Evolutionary conservation across 2,888 invertebrate genomes (phyloP), one percentile per base, ranked within the genome.

Genomic region (Nezara viridula): DNA sequence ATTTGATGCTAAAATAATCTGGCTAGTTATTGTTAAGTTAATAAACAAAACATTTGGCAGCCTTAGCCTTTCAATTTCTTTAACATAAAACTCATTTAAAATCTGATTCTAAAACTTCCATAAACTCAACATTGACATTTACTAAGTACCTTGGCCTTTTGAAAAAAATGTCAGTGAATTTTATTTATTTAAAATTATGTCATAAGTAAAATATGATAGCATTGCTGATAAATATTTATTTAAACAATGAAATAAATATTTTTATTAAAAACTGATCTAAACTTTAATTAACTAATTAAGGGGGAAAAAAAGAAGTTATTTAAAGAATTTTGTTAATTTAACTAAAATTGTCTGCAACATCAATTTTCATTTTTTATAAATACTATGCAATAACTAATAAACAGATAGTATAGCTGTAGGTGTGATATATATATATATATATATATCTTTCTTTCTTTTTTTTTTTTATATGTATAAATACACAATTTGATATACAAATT

Each of bases 101-200:
- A 73, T 73, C 66, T 19, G 5, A 73, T 7, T 7, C 2, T 9
- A 37, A 6, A 37, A 73, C 37, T 73, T 73, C 16, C 0, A 73
- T 73, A 21, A 6, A 37, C 32, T 21, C 19, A 32, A 14, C 27
- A 60, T 60, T 66, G 66, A 19, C 66, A 73, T 73, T 37, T 73
- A 19, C 66, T 37, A 37, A 73, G 19, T 37, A 73, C 66, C 66
- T 73, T 73, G 66, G 66, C 66, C 66, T 73, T 73, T 73, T 37
- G 66, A 37, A 32, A 73, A 27, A 37, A 37, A 5, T 16, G 14
- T 14, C 27, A 32, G 5, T 32, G 32, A 60, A 60, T 60, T 60
- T 16, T 32, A 0, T 27, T 60, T 32, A 16, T 60, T 12, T 4
- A 14, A 60, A 60, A 60, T 60, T 27, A 27, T 0, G 16, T 0